Evolutionary conservation across 1,140 invertebrate species (phyloP), one percentile per base, ranked within the genome.

Genomic region (Whitmania pigra): DNA sequence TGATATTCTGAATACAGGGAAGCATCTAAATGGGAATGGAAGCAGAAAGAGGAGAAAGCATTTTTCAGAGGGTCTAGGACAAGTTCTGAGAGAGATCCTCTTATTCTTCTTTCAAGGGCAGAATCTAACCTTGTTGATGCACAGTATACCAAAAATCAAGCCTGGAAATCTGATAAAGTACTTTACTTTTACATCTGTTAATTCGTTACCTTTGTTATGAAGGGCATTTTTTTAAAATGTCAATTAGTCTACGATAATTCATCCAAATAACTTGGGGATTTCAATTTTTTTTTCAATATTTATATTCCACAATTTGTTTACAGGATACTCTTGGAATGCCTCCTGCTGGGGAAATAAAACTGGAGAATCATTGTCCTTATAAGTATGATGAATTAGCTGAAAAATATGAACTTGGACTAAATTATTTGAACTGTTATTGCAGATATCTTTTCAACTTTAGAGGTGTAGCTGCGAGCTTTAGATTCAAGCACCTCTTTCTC

Each of bases 141-240:
- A 13, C 86, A 90, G 74, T 97, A 96, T 80, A 97, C 94, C 0
- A 97, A 95, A 82, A 98, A 98, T 84, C 94, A 98, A 85, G 94
- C 94, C 0, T 98, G 94, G 94, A 95, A 92, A 81, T 96, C 93
- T 43, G 73, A 74, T n/a, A 72, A 74, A 57, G 73, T 73, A 85
- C 29, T 63, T n/a, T n/a, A 13, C 2, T 6, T 20, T 57, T 57
- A 9, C 9, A 2, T 20, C 20, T 57, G 54, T 3, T 57, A n/a
- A 36, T 36, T 36, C 31, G 2, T 57, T 9, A 25, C 9, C 25
- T 13, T 74, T 25, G 54, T n/a, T 57, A 25, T 9, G 2, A 25
- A 57, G 20, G 54, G 20, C 20, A 25, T 9, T 57, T 20, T n/a
- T 9, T 57, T 20, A n/a, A n/a, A 25, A n/a, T 57, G 54, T 57